A percentile compares a stretch with the other conserved stretches of the same genome.
Evolutionary conservation across 2,797 vertebrate genomes (phyloP).

Genomic region (Pelodytes ibericus): DNA sequence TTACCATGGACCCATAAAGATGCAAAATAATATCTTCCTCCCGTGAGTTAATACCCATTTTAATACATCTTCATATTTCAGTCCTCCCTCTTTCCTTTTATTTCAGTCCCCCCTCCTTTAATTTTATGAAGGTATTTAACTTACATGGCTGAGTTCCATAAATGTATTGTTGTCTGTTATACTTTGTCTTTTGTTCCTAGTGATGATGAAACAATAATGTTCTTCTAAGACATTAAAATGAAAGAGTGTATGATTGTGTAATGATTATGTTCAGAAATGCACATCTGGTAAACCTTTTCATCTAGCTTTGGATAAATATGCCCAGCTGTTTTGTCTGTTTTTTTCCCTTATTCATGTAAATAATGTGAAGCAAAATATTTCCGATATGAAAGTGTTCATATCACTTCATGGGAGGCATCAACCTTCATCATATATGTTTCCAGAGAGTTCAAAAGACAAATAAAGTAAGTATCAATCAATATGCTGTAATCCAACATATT

Average conservation of each 20-base stretch:
- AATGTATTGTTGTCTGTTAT: conserved; percentile 30
- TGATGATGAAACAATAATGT: conserved; percentile 24
- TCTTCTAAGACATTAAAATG: conserved; percentile 19
- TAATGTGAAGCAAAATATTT: conserved; percentile 22
- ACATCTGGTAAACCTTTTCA: conserved; percentile 45
- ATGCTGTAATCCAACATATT: neutral
- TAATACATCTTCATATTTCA: too few relatives aligned
- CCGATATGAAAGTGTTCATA: neutral
- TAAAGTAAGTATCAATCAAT: neutral
- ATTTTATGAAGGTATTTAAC: neutral
- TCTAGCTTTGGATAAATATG: conserved; percentile 36
- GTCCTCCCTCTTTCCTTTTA: too few relatives aligned
- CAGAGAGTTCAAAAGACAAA: neutral
- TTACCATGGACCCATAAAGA: too few relatives aligned
- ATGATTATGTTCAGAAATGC: conserved; percentile 41
- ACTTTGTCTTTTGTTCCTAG: conserved; percentile 25
- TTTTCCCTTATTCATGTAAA: conserved; percentile 35
- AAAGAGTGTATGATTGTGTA: conserved; percentile 21
- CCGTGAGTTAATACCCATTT: too few relatives aligned
- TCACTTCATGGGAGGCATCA: neutral
- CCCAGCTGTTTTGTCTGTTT: conserved; percentile 44
- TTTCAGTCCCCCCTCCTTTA: too few relatives aligned
- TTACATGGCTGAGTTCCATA: conserved; percentile 6
- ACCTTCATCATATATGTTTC: neutral
- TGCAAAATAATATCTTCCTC: too few relatives aligned